Evolutionary conservation across 1,140 invertebrate genomes (phyloP).

Genomic region (Ladona fulva): DNA sequence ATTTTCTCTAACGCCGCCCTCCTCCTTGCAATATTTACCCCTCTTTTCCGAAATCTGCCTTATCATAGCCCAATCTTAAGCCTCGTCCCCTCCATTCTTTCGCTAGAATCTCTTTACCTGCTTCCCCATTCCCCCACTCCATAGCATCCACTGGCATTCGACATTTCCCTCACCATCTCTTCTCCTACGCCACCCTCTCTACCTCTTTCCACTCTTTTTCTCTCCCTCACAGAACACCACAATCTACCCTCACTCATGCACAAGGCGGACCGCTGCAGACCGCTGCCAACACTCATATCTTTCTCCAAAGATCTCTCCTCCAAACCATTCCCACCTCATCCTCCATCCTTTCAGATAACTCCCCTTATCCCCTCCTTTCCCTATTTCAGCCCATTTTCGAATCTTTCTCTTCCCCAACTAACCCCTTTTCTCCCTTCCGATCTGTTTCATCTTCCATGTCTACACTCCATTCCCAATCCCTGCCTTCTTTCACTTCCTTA

Average conservation of each 20-base stretch:
- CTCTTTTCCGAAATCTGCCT: too few species aligned
- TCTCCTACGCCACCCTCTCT: not conserved
- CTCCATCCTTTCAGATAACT: not conserved
- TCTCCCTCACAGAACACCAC: not conserved
- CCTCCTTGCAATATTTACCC: too few species aligned
- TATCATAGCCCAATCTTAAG: too few species aligned
- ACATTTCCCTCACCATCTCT: not conserved
- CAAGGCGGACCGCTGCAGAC: not conserved
- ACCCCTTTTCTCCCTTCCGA: too few species aligned
- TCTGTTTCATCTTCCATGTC: too few species aligned
- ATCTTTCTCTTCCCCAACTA: too few species aligned
- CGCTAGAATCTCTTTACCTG: too few species aligned
- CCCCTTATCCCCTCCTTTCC: not conserved
- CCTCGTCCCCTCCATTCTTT: too few species aligned
- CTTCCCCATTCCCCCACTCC: not conserved
- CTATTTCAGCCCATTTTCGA: not conserved
- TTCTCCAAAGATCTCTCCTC: not conserved
- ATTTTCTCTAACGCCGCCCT: too few species aligned
- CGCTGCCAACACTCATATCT: slow-evolving; percentile 3
- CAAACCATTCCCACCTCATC: not conserved
- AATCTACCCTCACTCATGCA: not conserved
- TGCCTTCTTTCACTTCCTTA: too few species aligned
- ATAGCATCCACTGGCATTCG: not conserved
- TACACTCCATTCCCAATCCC: too few species aligned
- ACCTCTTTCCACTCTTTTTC: not conserved